Conservation (phyloP, 2,797 vertebrate genomes). For the Poecilia gillii region DNA sequence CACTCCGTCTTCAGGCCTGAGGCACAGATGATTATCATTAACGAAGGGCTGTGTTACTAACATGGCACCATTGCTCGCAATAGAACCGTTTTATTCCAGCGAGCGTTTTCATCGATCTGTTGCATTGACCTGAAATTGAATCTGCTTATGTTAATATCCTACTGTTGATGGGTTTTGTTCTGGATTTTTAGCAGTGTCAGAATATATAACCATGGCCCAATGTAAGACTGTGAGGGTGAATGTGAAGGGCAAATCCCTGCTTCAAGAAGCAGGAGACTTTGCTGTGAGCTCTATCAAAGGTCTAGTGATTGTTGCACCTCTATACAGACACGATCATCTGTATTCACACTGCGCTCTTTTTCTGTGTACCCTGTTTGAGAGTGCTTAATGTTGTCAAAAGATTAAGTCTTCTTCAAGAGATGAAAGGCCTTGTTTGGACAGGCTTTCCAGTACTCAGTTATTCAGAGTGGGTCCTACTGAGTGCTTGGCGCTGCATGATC, state of each 20-base stretch:
- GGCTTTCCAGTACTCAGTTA: slow-evolving; percentile 58
- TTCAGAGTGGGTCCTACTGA: slow-evolving; percentile 31
- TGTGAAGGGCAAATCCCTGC: slow-evolving; percentile 36
- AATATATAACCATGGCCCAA: slow-evolving; percentile 33
- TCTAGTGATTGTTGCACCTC: slow-evolving; percentile 43
- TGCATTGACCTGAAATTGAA: slow-evolving; percentile 62
- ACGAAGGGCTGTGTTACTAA: slow-evolving; percentile 38
- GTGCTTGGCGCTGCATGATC: slow-evolving; percentile 37
- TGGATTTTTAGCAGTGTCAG: slow-evolving; percentile 35
- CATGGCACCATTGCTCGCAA: slow-evolving; percentile 46
- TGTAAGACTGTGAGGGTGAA: slow-evolving; percentile 8
- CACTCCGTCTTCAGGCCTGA: slow-evolving; percentile 26
- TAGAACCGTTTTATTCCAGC: slow-evolving; percentile 47
- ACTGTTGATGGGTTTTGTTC: slow-evolving; percentile 46
- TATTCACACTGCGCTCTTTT: slow-evolving; percentile 55
- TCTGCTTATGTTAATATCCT: slow-evolving; percentile 58
- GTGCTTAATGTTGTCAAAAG: slow-evolving; percentile 69
- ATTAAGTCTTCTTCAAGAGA: slow-evolving; percentile 65
- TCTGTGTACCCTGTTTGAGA: slow-evolving; percentile 56
- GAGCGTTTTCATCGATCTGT: slow-evolving; percentile 52
- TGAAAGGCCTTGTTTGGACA: slow-evolving; percentile 67
- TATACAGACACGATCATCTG: slow-evolving; percentile 62
- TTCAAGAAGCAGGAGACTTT: slow-evolving; percentile 21
- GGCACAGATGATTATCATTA: slow-evolving; percentile 48
- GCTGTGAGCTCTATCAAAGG: slow-evolving; percentile 26